phyloP scores from a whole-genome alignment of 2,888 invertebrate species.

The Dione vanillae region DNA sequence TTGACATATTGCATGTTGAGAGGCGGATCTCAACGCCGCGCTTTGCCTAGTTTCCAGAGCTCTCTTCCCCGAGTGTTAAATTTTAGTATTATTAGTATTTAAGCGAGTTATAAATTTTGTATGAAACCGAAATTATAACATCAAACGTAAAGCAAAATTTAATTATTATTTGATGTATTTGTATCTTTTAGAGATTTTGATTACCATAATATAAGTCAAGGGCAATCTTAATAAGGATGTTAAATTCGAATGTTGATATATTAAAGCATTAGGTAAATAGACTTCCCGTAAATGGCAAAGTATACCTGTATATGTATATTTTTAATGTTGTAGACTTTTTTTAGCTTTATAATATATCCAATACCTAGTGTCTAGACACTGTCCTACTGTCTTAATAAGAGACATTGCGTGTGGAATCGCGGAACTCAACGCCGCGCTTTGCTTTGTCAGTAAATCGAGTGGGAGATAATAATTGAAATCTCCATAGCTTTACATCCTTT shows the following conservation, averaged over 20 bases:
- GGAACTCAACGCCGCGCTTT: neutral
- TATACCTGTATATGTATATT: too few species aligned
- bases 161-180: neutral
- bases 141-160: neutral
- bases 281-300: neutral
- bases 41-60: too few species aligned
- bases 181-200: slow-evolving; percentile 11
- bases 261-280: slow-evolving; percentile 5
- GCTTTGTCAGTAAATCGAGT: too few species aligned
- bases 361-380: neutral
- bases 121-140: neutral
- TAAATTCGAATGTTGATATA: slow-evolving; percentile 1
- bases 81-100: too few species aligned
- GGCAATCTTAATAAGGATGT: slow-evolving; percentile 7
- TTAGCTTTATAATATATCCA: neutral
- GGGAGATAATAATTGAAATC: too few species aligned
- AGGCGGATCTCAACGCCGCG: too few species aligned
- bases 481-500: too few species aligned
- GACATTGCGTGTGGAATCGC: neutral
- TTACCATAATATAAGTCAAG: slow-evolving; percentile 16
- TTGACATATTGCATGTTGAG: too few species aligned
- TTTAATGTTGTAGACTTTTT: neutral
- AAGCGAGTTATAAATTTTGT: neutral
- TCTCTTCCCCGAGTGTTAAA: too few species aligned
- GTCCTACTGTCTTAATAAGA: neutral